A percentile compares a stretch with the other conserved stretches of the same genome.
Conservation (phyloP, 2,888 invertebrate genomes). For the Caenorhabditis doughertyi region DNA sequence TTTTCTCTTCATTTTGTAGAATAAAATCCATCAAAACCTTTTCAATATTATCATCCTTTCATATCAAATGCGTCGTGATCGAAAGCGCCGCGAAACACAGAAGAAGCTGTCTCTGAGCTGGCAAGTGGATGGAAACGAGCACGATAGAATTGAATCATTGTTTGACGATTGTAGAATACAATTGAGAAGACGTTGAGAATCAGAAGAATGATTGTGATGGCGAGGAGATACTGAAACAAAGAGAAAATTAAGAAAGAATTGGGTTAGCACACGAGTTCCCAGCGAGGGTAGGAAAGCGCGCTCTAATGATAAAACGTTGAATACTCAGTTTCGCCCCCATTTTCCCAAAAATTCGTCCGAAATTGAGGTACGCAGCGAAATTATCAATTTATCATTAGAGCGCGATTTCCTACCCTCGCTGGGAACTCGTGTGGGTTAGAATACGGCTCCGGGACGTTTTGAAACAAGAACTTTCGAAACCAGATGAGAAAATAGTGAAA, state of each 20-base stretch:
- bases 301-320: no score
- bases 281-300: no score
- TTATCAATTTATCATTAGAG: no score
- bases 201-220: constrained; percentile 21
- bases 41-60: constrained; percentile 31
- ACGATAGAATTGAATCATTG: constrained; percentile 19
- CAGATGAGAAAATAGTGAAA: no score
- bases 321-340: no score
- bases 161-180: constrained; percentile 41
- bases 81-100: constrained; percentile 46
- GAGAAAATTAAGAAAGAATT: background rate
- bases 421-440: no score
- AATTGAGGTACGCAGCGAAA: no score
- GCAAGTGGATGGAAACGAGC: constrained; percentile 52
- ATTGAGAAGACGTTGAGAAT: constrained; percentile 32
- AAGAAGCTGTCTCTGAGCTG: constrained; percentile 40
- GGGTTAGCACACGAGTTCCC: no score
- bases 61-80: constrained; percentile 45
- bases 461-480: no score
- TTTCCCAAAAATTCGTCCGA: no score
- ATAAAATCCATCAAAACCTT: background rate
- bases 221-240: constrained; percentile 40
- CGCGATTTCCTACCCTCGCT: no score
- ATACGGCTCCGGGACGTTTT: no score
- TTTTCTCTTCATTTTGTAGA: background rate